Percentiles rank a stretch among this genome's conserved stretches.
Conservation (phyloP, 2,888 invertebrate species). For the Anorthoa munda region DNA sequence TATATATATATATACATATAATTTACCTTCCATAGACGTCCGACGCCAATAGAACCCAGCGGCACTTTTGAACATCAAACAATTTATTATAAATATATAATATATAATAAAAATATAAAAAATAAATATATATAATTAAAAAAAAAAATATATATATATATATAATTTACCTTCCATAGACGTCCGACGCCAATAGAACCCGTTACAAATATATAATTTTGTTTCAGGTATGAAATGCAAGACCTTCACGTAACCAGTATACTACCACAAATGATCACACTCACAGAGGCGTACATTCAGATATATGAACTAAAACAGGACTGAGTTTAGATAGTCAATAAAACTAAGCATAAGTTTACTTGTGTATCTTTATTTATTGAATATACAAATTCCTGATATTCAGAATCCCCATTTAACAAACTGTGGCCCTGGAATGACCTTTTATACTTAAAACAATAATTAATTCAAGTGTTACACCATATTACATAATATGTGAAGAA, state of each 20-base stretch:
- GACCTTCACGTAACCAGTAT: conserved; percentile 99
- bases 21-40: no score
- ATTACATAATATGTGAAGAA: conserved; percentile 75
- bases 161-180: no score
- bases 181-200: not conserved
- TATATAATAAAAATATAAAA: no score
- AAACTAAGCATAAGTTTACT: conserved; percentile 70
- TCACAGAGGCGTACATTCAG: conserved; percentile 99
- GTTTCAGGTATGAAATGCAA: conserved; percentile 95
- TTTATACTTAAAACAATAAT: conserved; percentile 77
- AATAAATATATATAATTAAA: no score
- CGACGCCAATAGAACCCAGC: no score
- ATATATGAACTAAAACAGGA: conserved; percentile 92
- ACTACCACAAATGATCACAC: conserved; percentile 99
- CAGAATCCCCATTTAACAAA: conserved; percentile 77
- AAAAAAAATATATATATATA: no score
- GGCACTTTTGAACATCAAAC: no score
- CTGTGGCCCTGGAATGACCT: conserved; percentile 81
- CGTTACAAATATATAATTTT: not conserved
- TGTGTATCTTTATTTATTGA: conserved; percentile 83
- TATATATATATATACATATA: no score
- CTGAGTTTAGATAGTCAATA: conserved; percentile 72
- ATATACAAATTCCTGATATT: conserved; percentile 83
- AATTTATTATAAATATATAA: no score
- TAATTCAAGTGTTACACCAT: conserved; percentile 70